phyloP scores from a whole-genome alignment of 37 sponge, comb jelly and placozoan genomes.

The Beroe ovata region DNA sequence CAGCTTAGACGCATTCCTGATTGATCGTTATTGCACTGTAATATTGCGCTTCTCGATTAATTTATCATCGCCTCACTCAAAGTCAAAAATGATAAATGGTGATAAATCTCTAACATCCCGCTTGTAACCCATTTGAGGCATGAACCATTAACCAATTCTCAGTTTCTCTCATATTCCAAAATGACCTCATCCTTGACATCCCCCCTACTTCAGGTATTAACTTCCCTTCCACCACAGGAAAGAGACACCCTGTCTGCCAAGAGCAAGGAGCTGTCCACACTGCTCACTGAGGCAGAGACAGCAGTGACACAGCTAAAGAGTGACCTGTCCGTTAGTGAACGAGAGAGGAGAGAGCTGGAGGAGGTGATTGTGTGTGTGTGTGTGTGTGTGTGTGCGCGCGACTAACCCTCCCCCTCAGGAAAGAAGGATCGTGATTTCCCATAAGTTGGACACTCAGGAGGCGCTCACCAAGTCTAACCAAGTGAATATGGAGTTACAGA shows the following conservation, averaged over 20 bases:
- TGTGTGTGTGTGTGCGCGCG: no score
- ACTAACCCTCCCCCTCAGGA: neutral
- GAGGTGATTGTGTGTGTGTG: slow-evolving; percentile 23
- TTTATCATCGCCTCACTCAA: no score
- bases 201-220: no score
- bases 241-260: slow-evolving; percentile 32
- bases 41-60: no score
- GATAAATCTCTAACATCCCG: no score
- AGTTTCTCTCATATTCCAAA: no score
- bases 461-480: slow-evolving; percentile 65
- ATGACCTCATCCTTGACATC: no score
- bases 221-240: slow-evolving; percentile 9
- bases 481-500: slow-evolving; percentile 58
- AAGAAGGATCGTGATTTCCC: slow-evolving; percentile 5
- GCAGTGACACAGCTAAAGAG: slow-evolving; percentile 44
- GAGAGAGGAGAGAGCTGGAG: slow-evolving; percentile 49
- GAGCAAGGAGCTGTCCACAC: neutral
- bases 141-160: no score
- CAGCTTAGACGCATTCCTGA: no score
- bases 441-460: slow-evolving; percentile 56
- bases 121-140: no score
- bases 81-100: no score
- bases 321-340: slow-evolving; percentile 34
- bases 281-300: slow-evolving; percentile 10
- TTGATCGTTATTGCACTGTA: no score